Base-by-base conservation (phyloP, 2,797 vertebrate species). In the Leptatherina wallacei region DNA sequence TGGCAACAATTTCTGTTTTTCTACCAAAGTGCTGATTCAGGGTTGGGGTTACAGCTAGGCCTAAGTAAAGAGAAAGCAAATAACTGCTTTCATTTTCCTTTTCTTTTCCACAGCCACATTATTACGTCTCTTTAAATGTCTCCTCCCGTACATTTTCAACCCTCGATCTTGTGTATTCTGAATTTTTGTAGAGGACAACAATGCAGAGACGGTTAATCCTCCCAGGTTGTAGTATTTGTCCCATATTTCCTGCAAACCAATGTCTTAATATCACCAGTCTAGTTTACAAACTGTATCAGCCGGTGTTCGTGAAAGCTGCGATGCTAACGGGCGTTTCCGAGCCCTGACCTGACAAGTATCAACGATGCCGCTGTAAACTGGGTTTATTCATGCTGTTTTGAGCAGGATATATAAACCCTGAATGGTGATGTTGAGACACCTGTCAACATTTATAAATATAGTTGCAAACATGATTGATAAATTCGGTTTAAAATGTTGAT, bases 1-100 rank as follows among this genome's bases (percentile, higher is more conserved):
- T 66, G 72, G 75, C 71, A 77, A 71, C 35, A 35, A 69, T 42
- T 42, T 42, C 38, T 42, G 1, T 9, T 51, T 22, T 51, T 51
- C n/a, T 51, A 51, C 47, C 47, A 51, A 14, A 56, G 54, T 56
- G 54, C 27, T 56, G 54, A 30, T 9, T 32, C 29, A 10, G 16
- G 32, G 29, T 30, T 56, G 14, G 14, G 32, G 54, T 32, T 32
- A 8, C 6, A 32, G 54, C 16, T 12, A 55, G 22, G 11, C 12
- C 9, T 24, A 52, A 42, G 40, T 10, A 54, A 14, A 56, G 16
- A 56, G 30, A 7, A 16, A 30, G 52, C 13, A 30, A 30, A 30
- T 27, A 27, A 18, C 1, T 56, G 54, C 13, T 55, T 29, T 29
- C 27, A 30, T 49, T 47, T 47, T 47, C 9, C 3, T 18, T 42